Percentiles rank a stretch among this genome's conserved stretches.
phyloP scores from a whole-genome alignment of 2,797 vertebrate genomes.

The Hypotaenidia okinawae region DNA sequence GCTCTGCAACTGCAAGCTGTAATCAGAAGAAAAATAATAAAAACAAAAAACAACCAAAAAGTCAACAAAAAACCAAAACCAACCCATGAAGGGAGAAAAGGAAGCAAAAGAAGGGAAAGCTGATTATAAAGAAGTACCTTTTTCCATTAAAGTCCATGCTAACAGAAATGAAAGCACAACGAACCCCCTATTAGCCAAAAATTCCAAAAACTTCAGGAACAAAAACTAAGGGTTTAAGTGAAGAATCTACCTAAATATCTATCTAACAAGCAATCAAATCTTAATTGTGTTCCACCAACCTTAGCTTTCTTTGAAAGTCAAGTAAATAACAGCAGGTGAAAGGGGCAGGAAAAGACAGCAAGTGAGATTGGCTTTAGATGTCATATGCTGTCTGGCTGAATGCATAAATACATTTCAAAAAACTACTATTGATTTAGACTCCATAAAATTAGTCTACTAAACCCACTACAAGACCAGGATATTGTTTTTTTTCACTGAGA shows the following conservation, averaged over 20 bases:
- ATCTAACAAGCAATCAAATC: background rate
- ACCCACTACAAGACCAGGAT: background rate
- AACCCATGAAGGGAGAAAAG: background rate
- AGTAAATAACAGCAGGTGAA: conserved; percentile 21
- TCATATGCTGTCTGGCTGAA: background rate
- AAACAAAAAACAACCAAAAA: too few species aligned
- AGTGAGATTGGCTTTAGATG: background rate
- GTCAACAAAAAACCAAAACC: background rate
- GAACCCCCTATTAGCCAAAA: background rate
- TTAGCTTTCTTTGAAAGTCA: conserved; percentile 43
- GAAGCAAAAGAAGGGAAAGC: background rate
- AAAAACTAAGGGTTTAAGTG: background rate
- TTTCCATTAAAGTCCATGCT: background rate
- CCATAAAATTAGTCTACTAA: background rate
- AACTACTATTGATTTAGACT: background rate
- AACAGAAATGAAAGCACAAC: background rate
- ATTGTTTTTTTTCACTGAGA: background rate
- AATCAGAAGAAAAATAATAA: background rate
- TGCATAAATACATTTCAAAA: background rate
- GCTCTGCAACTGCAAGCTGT: background rate
- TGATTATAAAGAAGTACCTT: background rate
- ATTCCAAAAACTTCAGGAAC: background rate
- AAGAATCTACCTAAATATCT: background rate
- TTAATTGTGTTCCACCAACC: conserved; percentile 21
- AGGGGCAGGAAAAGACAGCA: conserved; percentile 29